Evolutionary conservation across 2,113 vertebrate species (phyloP), one percentile per base, ranked within the genome.

Genomic region (Malurus alboscapulatus): DNA sequence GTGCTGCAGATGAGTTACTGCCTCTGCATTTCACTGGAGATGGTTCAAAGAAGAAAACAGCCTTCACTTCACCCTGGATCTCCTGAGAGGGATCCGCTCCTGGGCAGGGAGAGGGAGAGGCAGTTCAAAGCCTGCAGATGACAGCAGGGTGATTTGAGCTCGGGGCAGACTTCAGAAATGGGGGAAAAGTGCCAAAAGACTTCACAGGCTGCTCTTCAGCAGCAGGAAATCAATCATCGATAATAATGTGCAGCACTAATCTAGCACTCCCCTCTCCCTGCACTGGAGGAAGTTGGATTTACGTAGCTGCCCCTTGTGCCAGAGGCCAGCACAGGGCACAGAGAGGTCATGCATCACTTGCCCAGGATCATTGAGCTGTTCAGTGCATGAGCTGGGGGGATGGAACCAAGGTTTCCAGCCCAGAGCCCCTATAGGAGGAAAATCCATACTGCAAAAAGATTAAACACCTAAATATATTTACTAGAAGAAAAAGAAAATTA

Each of bases 181-280:
- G 47, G 54, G 66, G 3, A 27, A 73, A 91, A 79, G 40, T 40
- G 54, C 47, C 91, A 85, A 19, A 83, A 91, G 38, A 74, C 50
- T 91, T 72, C 47, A 58, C 24, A 79, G 80, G 67, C 72, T 47
- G 51, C 59, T 88, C 79, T 88, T 96, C 63, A 90, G 67, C 45
- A 93, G 69, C 19, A 87, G 63, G 69, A 93, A 92, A 90, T 80
- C 59, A 85, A 92, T 90, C 86, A 66, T 34, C 29, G 45, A 54
- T 82, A 87, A 75, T 45, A 90, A 73, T 30, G 73, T 7, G 38
- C 63, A 79, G n/a, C 55, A 21, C 16, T 79, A 50, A 91, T 79
- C 78, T 42, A 54, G 14, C 29, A 27, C 18, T 54, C 62, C 50
- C 74, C 83, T 75, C 47, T 59, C 59, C 75, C 55, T 45, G 42